Evolutionary conservation across 2,113 vertebrate genomes (phyloP).

Genomic region (Pollachius pollachius): DNA sequence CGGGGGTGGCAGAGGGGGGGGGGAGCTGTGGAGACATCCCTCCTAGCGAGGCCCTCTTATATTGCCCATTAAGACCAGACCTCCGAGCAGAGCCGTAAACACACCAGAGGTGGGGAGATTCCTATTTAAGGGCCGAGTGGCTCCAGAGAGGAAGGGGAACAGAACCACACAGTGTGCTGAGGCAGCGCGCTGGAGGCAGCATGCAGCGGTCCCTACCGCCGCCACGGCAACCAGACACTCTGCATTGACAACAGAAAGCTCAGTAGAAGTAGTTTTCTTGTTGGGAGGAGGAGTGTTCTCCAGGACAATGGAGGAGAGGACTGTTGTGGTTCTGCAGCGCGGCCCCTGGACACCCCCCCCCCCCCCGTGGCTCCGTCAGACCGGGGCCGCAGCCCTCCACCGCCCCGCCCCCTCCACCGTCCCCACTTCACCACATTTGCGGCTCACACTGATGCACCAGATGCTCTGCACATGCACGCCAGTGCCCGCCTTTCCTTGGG

Average conservation of each 20-base stretch:
- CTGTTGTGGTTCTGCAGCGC: background rate
- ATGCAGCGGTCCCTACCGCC: too few relatives aligned
- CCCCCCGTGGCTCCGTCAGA: slow-evolving; percentile 11
- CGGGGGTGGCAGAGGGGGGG: slow-evolving; percentile 13
- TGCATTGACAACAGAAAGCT: too few relatives aligned
- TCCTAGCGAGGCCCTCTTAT: slow-evolving; percentile 5
- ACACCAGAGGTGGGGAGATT: slow-evolving; percentile 5
- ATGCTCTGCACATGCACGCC: slow-evolving; percentile 63
- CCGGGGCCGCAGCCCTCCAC: background rate
- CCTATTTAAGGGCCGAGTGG: slow-evolving; percentile 13
- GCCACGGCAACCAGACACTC: too few relatives aligned
- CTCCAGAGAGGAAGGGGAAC: slow-evolving; percentile 1
- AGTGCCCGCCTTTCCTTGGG: slow-evolving; percentile 37
- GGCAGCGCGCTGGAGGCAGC: too few relatives aligned
- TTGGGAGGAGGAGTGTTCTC: too few relatives aligned
- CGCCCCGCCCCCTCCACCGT: slow-evolving; percentile 26
- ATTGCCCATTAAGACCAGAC: slow-evolving; percentile 5
- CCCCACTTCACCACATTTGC: slow-evolving; percentile 66
- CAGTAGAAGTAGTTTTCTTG: too few relatives aligned
- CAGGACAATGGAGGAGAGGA: too few relatives aligned
- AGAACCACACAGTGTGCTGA: too few relatives aligned
- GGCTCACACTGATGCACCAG: slow-evolving; percentile 37
- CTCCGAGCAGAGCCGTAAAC: slow-evolving; percentile 16
- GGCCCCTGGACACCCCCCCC: background rate
- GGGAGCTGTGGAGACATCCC: slow-evolving; percentile 18